These are phyloP conservation scores for Hyperopisus bebe DNA, from an alignment of 2,113 vertebrate genomes.

Conservation along the genomic window DNA sequence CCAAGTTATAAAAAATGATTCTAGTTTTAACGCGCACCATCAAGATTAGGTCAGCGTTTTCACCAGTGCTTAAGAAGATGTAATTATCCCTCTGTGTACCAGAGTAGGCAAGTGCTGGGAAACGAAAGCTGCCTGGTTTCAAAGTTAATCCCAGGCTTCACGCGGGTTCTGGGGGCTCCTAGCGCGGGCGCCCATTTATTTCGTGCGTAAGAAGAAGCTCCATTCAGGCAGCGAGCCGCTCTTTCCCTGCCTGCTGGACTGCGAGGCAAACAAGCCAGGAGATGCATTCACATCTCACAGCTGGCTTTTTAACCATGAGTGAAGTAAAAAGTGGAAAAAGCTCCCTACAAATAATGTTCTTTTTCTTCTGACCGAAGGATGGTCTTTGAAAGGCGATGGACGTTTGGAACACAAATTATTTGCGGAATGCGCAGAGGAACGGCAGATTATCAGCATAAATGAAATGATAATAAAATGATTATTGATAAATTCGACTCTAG, in stretches of 20 bases:
- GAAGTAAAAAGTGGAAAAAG: background rate
- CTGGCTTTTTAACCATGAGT: background rate
- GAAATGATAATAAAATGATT: slow-evolving; percentile 35
- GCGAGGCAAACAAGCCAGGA: background rate
- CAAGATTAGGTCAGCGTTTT: slow-evolving; percentile 3
- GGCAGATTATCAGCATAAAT: slow-evolving; percentile 45
- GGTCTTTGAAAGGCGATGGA: background rate
- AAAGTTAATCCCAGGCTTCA: slow-evolving; percentile 10
- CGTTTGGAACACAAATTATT: slow-evolving; percentile 34
- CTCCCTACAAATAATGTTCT: background rate
- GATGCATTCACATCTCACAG: slow-evolving; percentile 8
- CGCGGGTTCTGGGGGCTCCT: background rate
- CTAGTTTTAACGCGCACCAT: background rate
- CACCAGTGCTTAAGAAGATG: slow-evolving; percentile 10
- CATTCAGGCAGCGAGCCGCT: background rate
- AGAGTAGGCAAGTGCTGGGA: slow-evolving; percentile 32
- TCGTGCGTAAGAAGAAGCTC: background rate
- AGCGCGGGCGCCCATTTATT: background rate
- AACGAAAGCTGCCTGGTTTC: background rate
- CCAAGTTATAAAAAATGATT: background rate
- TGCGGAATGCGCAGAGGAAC: slow-evolving; percentile 33
- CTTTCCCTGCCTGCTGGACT: background rate
- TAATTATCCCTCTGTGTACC: slow-evolving; percentile 14
- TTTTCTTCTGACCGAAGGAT: slow-evolving; percentile 11
- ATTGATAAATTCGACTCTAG: slow-evolving; percentile 37